Conservation (phyloP, 2,888 invertebrate genomes). For the Tachystola acroxantha region DNA sequence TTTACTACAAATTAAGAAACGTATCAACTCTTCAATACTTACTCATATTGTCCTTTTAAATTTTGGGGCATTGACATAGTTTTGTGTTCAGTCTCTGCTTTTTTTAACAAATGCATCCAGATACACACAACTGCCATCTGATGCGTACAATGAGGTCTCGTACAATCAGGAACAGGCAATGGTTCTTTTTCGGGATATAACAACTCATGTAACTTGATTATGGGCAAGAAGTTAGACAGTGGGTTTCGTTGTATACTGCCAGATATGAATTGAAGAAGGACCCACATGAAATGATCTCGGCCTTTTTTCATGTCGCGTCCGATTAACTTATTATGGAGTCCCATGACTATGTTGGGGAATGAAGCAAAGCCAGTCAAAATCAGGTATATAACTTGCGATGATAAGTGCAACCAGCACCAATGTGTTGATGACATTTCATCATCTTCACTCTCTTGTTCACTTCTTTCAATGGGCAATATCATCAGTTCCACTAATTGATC, state of each 20-base stretch:
- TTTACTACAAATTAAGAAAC: no score
- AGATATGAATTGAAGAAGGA: conserved; percentile 96
- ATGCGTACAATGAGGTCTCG: conserved; percentile 90
- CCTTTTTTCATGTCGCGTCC: conserved; percentile 91
- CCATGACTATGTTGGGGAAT: conserved; percentile 94
- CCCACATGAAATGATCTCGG: conserved; percentile 99
- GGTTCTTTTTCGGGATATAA: conserved; percentile 96
- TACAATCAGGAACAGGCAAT: conserved; percentile 92
- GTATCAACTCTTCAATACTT: no score
- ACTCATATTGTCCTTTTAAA: conserved; percentile 90
- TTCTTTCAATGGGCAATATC: conserved; percentile 94
- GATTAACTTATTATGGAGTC: conserved; percentile 89
- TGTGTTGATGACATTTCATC: conserved; percentile 83
- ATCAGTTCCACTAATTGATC: conserved; percentile 95
- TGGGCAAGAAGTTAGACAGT: conserved; percentile 90
- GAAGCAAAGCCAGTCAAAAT: conserved; percentile 96
- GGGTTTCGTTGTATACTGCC: conserved; percentile 97
- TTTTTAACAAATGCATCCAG: conserved; percentile 97
- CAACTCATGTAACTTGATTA: conserved; percentile 93
- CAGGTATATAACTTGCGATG: conserved; percentile 96
- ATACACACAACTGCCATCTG: conserved; percentile 97
- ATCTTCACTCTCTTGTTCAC: conserved; percentile 82
- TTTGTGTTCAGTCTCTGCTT: conserved; percentile 92
- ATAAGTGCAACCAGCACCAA: conserved; percentile 95
- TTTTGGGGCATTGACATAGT: conserved; percentile 90